A percentile compares a stretch with the other conserved stretches of the same genome.
Evolutionary conservation across 1,140 invertebrate genomes (phyloP).

Genomic region (Plectrocnemia conspersa): DNA sequence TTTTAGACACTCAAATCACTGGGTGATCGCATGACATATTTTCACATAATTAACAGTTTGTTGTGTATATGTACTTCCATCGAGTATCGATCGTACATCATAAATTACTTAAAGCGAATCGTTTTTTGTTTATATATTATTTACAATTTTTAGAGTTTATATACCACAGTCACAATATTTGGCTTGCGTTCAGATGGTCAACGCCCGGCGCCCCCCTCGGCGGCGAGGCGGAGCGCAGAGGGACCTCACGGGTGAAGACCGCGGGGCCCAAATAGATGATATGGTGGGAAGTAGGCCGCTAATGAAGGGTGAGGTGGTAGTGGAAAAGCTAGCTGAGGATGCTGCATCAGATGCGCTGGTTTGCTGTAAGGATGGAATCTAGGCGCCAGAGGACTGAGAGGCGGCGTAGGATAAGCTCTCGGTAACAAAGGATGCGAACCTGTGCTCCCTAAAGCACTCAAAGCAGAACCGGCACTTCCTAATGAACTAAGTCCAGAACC

Average conservation of each 20-base stretch:
- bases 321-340: conserved; percentile 58
- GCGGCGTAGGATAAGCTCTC: conserved; percentile 80
- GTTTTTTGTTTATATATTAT: conserved; percentile 1
- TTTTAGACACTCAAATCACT: background rate
- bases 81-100: conserved; percentile 19
- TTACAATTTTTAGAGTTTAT: conserved; percentile 17
- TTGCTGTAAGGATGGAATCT: conserved; percentile 86
- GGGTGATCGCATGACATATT: background rate
- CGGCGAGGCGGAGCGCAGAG: conserved; percentile 48
- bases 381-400: conserved; percentile 71
- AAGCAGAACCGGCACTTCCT: conserved; percentile 41
- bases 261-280: conserved; percentile 80
- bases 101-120: conserved; percentile 25
- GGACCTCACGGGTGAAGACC: conserved; percentile 57
- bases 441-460: conserved; percentile 38
- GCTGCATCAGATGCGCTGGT: conserved; percentile 58
- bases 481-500: conserved; percentile 37
- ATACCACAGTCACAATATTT: conserved; percentile 36
- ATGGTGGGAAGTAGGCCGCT: conserved; percentile 77
- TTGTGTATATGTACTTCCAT: conserved; percentile 3
- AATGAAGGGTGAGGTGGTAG: conserved; percentile 61
- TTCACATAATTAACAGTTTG: conserved; percentile 6
- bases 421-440: conserved; percentile 66
- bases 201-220: conserved; percentile 51
- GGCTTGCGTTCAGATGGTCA: conserved; percentile 40